Evolutionary conservation across 2,888 invertebrate species (phyloP).

Genomic region (Eupithecia insigniata): DNA sequence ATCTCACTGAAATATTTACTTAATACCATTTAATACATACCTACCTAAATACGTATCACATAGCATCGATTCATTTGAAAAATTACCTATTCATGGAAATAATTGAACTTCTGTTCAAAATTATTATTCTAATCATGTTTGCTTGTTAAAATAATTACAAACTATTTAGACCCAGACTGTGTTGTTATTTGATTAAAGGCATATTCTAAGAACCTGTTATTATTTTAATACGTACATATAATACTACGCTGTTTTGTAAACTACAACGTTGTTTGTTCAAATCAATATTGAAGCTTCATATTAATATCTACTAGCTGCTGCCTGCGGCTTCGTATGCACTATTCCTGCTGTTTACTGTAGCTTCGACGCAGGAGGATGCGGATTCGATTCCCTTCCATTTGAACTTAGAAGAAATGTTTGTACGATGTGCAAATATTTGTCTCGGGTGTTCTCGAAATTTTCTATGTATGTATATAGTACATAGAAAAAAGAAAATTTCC

Average conservation of each 20-base stretch:
- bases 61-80: background rate
- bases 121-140: background rate
- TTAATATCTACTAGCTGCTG: background rate
- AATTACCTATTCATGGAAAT: background rate
- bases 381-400: too few relatives aligned
- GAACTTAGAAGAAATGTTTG: too few relatives aligned
- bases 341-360: too few relatives aligned
- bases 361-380: too few relatives aligned
- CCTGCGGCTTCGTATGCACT: background rate
- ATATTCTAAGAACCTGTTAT: background rate
- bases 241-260: background rate
- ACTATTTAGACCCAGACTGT: background rate
- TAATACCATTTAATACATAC: background rate
- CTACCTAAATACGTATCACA: background rate
- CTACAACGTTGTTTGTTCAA: background rate
- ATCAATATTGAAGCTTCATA: background rate
- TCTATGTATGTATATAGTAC: too few relatives aligned
- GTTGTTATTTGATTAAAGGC: slow-evolving; percentile 8
- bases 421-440: too few relatives aligned
- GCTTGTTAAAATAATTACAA: background rate
- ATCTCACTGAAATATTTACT: background rate
- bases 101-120: background rate
- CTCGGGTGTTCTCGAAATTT: too few relatives aligned
- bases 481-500: too few relatives aligned
- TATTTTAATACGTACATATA: background rate